Evolutionary conservation across 2,888 invertebrate species (phyloP), one percentile per base, ranked within the genome.

Genomic region (Sarcophaga caerulescens): DNA sequence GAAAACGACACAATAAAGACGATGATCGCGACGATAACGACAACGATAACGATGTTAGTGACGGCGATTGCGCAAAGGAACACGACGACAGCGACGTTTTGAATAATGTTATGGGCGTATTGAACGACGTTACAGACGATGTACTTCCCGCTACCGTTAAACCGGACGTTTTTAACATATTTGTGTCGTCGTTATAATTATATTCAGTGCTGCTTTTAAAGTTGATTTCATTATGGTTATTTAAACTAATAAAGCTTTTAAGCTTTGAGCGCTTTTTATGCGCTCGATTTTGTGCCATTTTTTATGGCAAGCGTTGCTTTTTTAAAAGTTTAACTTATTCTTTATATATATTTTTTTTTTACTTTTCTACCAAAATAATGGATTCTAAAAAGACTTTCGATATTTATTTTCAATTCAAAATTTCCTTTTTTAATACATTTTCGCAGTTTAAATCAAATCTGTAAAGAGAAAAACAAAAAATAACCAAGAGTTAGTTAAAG

Each of bases 241-340:
- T 17, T 47, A 17, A 60, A 57, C 66, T 62, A 60, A 1, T 71
- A 35, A 78, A 78, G 80, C 81, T 81, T 84, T 86, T 86, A 78
- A 86, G 86, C 84, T 86, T 86, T 86, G 86, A 86, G 84, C 86
- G 86, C 75, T 84, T 86, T 84, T 85, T 79, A 77, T 80, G 87
- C 83, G 86, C 81, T 74, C 35, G 71, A 91, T 89, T 89, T 89
- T 91, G 91, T 90, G 91, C 91, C 91, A 89, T 91, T 89, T 90
- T 35, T 90, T 84, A 35, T 89, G 91, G 91, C 92, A 91, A 89
- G 89, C 88, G 90, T 90, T 89, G 87, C 69, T 74, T 65, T 70
- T 71, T 44, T 60, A 52, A 11, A n/a, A 52, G 17, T 62, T 69
- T 19, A 45, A 23, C 23, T 71, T 21, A 21, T 44, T 14, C 14